Percentiles rank a stretch among this genome's conserved stretches.
Evolutionary conservation across 2,888 invertebrate species (phyloP).

Genomic region (Oscheius sp.): DNA sequence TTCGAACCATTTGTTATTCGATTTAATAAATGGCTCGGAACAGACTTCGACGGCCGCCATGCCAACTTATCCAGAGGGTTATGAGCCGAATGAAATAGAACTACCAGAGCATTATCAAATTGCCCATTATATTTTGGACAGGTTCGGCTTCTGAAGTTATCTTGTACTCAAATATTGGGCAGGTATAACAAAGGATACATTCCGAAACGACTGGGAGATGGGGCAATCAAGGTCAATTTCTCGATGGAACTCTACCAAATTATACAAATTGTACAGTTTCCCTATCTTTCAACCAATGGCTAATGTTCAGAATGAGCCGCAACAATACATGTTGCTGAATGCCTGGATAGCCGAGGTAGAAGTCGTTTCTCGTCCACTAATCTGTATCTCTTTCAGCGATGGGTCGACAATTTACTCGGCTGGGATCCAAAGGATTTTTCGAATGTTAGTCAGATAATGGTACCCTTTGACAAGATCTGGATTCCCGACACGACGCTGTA

Average conservation of each 20-base stretch:
- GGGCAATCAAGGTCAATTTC: conserved; percentile 67
- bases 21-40: no score
- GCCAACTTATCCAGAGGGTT: no score
- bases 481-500: conserved; percentile 67
- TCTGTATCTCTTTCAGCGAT: conserved; percentile 55
- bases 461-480: conserved; percentile 64
- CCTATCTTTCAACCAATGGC: conserved; percentile 14
- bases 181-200: conserved; percentile 50
- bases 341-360: conserved; percentile 71
- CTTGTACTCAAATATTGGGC: no score
- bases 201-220: conserved; percentile 37
- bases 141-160: not conserved
- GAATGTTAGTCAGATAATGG: conserved; percentile 60
- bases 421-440: conserved; percentile 66
- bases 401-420: conserved; percentile 64
- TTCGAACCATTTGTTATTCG: not conserved
- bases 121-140: conserved; percentile 16
- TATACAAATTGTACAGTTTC: conserved; percentile 65
- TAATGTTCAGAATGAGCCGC: conserved; percentile 67
- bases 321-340: conserved; percentile 70
- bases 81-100: conserved; percentile 8
- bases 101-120: conserved; percentile 30
- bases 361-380: not conserved
- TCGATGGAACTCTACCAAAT: conserved; percentile 72
- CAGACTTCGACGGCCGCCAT: no score